Conservation (phyloP, 2,113 vertebrate genomes). For the Ciconia maguari region DNA sequence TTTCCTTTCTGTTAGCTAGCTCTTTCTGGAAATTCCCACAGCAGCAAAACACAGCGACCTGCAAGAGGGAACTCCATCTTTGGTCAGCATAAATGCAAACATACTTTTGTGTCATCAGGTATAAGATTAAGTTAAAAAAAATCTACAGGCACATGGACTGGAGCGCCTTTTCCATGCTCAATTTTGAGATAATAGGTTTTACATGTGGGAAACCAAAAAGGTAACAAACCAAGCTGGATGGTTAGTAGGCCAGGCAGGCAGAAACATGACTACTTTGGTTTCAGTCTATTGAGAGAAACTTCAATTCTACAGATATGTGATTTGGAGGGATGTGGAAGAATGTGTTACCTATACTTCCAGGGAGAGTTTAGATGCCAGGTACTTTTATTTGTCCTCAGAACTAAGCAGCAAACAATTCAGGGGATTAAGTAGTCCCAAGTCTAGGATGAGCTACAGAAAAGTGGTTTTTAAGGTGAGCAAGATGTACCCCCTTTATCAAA, state of each 20-base stretch:
- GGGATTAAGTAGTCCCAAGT: background rate
- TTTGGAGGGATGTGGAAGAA: background rate
- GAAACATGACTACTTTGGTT: background rate
- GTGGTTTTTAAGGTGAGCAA: background rate
- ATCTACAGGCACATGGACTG: background rate
- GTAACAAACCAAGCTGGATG: background rate
- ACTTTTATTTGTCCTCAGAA: background rate
- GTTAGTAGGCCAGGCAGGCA: background rate
- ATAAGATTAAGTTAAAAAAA: background rate
- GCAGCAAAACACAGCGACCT: background rate
- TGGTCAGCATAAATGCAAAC: background rate
- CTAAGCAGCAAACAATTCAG: background rate
- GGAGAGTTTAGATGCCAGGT: background rate
- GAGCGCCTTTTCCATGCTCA: background rate
- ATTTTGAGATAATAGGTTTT: background rate
- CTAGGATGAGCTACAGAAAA: background rate
- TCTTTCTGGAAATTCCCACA: background rate
- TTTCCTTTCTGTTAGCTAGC: background rate
- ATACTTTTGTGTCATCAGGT: background rate
- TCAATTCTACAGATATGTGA: accelerated
- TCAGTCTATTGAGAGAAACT: background rate
- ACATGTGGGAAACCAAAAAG: background rate
- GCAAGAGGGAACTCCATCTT: background rate
- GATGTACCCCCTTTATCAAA: background rate
- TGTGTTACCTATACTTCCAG: background rate